Conservation (phyloP, 2,797 vertebrate genomes). For the Agapornis canus region DNA sequence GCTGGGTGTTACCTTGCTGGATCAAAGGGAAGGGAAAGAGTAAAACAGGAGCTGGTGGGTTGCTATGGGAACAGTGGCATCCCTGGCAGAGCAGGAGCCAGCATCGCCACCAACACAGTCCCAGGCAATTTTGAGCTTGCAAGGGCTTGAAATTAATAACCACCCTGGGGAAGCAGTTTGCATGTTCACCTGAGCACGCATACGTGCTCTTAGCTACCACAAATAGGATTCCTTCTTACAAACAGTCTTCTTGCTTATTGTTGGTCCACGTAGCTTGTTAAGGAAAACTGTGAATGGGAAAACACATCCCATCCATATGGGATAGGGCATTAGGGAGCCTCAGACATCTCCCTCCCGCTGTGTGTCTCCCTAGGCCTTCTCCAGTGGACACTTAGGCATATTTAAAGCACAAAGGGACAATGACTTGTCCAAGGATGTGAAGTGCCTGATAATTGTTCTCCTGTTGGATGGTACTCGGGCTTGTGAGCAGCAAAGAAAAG, state of each 20-base stretch:
- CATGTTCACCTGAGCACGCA: neutral
- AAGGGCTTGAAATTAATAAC: neutral
- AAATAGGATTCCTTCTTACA: neutral
- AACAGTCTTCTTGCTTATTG: neutral
- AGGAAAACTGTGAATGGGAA: neutral
- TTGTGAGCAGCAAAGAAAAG: neutral
- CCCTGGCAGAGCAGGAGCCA: conserved; percentile 10
- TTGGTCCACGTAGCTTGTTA: neutral
- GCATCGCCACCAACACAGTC: neutral
- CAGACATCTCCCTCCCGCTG: neutral
- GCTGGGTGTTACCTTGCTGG: neutral
- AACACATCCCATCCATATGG: rapidly evolving
- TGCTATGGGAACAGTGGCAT: conserved; percentile 64
- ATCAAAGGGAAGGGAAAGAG: conserved; percentile 1
- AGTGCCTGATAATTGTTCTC: neutral
- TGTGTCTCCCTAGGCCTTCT: neutral
- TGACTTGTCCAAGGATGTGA: neutral
- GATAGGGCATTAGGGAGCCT: neutral
- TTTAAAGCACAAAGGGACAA: neutral
- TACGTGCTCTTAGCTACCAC: neutral
- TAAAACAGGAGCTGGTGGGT: conserved; percentile 31
- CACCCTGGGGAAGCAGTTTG: neutral
- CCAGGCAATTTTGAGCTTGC: neutral
- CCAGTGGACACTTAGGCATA: neutral
- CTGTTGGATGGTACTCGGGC: neutral